Percentiles rank a stretch among this genome's conserved stretches.
Evolutionary conservation across 2,797 vertebrate genomes (phyloP).

Genomic region (Pantherophis alleghaniensis): DNA sequence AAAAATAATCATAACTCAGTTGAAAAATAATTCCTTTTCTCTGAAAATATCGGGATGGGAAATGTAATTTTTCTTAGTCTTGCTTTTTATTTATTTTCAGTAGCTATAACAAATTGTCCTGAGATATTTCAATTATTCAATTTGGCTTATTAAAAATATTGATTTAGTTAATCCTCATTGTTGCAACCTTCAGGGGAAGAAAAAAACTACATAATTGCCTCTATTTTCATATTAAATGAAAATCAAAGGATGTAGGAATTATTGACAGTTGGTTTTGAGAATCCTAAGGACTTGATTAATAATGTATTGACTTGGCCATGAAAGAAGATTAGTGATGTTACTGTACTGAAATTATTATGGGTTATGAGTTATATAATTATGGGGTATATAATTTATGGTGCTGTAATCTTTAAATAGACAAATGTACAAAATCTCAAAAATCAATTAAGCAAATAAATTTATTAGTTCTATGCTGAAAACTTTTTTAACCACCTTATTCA

Average conservation of each 20-base stretch:
- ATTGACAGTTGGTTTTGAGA: constrained; percentile 6
- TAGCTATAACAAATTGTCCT: background rate
- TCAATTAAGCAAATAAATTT: background rate
- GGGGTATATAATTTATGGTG: background rate
- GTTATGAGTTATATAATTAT: background rate
- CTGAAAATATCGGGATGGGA: background rate
- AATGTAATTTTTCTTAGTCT: background rate
- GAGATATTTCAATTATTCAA: background rate
- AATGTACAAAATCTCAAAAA: background rate
- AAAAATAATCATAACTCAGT: background rate
- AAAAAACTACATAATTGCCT: background rate
- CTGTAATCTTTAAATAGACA: background rate
- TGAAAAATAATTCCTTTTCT: background rate
- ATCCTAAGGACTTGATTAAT: background rate
- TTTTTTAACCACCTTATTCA: background rate
- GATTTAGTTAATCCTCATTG: background rate
- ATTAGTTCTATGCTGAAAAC: background rate
- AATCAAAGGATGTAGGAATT: background rate
- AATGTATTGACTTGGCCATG: background rate
- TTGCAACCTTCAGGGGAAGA: background rate
- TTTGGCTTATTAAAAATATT: background rate
- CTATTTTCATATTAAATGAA: background rate
- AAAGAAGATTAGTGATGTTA: background rate
- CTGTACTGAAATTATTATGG: background rate
- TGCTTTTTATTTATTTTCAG: background rate